These are phyloP conservation scores for Cheilosia urbana DNA, from an alignment of 2,888 invertebrate species.

Conservation along the genomic window DNA sequence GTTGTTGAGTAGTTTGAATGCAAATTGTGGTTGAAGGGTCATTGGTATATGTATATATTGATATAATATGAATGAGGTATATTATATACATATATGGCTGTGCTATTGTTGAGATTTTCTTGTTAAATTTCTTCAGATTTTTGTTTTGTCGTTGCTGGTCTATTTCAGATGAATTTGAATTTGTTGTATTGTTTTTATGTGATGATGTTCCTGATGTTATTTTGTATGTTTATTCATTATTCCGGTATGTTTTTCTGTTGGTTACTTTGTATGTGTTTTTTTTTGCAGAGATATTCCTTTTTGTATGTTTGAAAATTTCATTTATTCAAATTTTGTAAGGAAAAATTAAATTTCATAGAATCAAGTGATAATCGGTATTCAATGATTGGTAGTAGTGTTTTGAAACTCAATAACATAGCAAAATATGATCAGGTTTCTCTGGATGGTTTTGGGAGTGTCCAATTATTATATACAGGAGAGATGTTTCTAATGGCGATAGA, in stretches of 20 bases:
- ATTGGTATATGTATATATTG: conserved; percentile 71
- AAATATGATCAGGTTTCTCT: too few species aligned
- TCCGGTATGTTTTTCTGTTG: conserved; percentile 70
- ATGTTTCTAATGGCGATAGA: too few species aligned
- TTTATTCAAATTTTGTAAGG: conserved; percentile 10
- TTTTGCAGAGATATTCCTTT: conserved; percentile 53
- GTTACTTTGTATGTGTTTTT: conserved; percentile 74
- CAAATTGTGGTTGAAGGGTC: conserved; percentile 60
- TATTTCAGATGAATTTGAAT: conserved; percentile 63
- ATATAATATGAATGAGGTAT: conserved; percentile 65
- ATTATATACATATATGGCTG: conserved; percentile 71
- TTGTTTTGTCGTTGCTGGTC: conserved; percentile 64
- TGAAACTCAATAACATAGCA: too few species aligned
- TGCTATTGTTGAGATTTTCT: conserved; percentile 70
- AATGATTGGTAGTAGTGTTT: background rate
- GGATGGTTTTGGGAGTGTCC: too few species aligned
- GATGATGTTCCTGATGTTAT: conserved; percentile 58
- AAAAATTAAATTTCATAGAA: conserved; percentile 1
- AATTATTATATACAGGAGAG: too few species aligned
- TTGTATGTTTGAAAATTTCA: conserved; percentile 1
- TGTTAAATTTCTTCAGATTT: conserved; percentile 46
- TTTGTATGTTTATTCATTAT: conserved; percentile 77
- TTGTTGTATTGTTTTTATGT: conserved; percentile 51
- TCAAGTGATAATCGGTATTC: background rate
- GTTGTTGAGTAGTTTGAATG: conserved; percentile 78